phyloP scores from a whole-genome alignment of 2,888 invertebrate species.

The Cotesia congregata region DNA sequence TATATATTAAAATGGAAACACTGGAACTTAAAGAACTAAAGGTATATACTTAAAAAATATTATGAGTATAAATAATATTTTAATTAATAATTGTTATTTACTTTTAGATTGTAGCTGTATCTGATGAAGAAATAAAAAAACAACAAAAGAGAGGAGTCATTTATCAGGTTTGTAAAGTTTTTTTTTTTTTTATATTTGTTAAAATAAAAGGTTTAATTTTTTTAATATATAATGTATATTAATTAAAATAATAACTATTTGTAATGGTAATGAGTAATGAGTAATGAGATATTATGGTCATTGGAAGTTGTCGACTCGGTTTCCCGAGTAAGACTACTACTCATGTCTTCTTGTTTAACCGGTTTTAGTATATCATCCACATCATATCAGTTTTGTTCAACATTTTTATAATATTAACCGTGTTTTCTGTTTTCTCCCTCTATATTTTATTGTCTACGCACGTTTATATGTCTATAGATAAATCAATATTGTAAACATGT shows the following conservation, averaged over 20 bases:
- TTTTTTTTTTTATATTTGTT: background rate
- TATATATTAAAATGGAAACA: no score
- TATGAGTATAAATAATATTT: background rate
- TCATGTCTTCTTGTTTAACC: conserved; percentile 9
- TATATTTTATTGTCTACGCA: background rate
- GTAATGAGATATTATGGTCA: background rate
- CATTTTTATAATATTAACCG: conserved; percentile 8
- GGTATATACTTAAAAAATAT: no score
- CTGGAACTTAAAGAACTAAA: no score
- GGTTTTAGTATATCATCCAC: conserved; percentile 2
- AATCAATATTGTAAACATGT: background rate
- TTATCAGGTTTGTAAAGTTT: conserved; percentile 46
- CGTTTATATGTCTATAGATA: background rate
- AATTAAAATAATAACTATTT: background rate
- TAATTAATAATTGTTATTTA: conserved; percentile 1
- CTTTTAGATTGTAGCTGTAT: conserved; percentile 41
- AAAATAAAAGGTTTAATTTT: no score
- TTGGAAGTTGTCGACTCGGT: conserved; percentile 11
- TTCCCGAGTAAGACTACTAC: conserved; percentile 3
- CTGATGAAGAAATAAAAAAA: conserved; percentile 41
- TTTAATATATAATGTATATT: background rate
- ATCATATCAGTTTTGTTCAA: background rate
- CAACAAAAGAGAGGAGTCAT: conserved; percentile 47
- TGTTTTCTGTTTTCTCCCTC: background rate
- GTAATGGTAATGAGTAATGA: background rate